phyloP scores from a whole-genome alignment of 2,113 vertebrate species.

The Lepus europaeus region DNA sequence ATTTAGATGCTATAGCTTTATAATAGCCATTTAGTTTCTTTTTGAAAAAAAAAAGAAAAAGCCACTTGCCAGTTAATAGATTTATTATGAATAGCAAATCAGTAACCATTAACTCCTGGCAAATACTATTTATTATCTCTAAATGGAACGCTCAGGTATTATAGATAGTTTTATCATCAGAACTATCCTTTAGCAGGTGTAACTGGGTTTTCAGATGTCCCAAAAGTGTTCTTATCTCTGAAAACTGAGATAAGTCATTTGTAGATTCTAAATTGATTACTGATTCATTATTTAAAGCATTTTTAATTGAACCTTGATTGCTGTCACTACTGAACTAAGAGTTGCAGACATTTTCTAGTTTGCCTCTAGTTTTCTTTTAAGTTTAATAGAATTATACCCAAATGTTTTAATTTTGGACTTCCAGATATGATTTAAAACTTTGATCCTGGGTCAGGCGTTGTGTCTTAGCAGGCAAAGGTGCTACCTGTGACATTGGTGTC shows the following conservation, averaged over 20 bases:
- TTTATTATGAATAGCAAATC: slow-evolving; percentile 43
- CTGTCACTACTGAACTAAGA: not conserved
- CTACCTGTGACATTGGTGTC: too few relatives aligned
- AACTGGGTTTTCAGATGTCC: slow-evolving; percentile 14
- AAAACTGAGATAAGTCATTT: slow-evolving; percentile 30
- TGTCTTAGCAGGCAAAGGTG: not conserved
- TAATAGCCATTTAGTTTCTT: not conserved
- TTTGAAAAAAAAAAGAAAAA: not conserved
- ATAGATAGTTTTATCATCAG: slow-evolving; percentile 3
- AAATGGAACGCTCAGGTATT: not conserved
- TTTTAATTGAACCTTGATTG: not conserved
- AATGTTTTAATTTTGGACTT: not conserved
- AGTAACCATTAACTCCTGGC: not conserved
- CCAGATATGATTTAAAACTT: slow-evolving; percentile 8
- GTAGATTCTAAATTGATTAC: slow-evolving; percentile 36
- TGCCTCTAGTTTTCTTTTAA: slow-evolving; percentile 39
- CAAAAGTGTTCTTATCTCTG: slow-evolving; percentile 44
- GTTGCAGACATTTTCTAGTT: slow-evolving; percentile 3
- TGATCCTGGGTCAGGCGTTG: not conserved
- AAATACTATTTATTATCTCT: slow-evolving; percentile 36
- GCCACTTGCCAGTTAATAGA: not conserved
- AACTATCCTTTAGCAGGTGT: not conserved
- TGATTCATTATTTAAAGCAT: not conserved
- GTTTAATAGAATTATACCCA: not conserved
- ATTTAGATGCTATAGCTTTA: slow-evolving; percentile 8